Evolutionary conservation across 2,888 invertebrate genomes (phyloP).

Genomic region (Aproaerema taeniolella): DNA sequence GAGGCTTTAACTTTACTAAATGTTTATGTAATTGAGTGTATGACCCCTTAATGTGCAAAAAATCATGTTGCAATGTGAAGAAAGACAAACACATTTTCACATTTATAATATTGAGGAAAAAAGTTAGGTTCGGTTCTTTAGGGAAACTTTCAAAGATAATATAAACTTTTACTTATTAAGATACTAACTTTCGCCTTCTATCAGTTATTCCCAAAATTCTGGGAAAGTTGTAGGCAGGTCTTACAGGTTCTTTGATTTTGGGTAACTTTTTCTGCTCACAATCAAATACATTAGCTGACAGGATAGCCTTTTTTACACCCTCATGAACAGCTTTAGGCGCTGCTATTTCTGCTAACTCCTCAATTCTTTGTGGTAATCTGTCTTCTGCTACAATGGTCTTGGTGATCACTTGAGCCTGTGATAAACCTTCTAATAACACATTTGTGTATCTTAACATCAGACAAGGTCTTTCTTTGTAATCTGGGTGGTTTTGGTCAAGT

Average conservation of each 20-base stretch:
- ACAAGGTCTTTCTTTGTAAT: conserved; percentile 80
- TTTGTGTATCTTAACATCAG: conserved; percentile 78
- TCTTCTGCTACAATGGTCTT: conserved; percentile 83
- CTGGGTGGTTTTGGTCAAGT: conserved; percentile 79
- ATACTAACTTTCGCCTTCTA: conserved; percentile 80
- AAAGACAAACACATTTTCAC: no score
- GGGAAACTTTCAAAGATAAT: no score
- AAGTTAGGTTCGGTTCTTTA: no score
- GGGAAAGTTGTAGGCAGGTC: conserved; percentile 84
- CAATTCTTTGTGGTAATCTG: conserved; percentile 78
- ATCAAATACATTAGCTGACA: conserved; percentile 84
- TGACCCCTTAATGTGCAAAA: no score
- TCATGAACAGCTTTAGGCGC: conserved; percentile 73
- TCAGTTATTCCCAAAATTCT: conserved; percentile 86
- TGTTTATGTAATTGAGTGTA: no score
- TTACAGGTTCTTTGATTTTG: conserved; percentile 81
- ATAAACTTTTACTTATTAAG: no score
- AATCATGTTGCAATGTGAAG: no score
- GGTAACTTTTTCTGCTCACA: conserved; percentile 87
- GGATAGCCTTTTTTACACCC: conserved; percentile 79
- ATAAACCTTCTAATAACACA: conserved; percentile 83
- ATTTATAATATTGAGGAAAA: no score
- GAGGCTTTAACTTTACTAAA: no score
- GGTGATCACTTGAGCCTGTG: conserved; percentile 89
- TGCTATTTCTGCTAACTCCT: conserved; percentile 67